These are phyloP conservation scores for Pachypeltis micranthus DNA, from an alignment of 1,140 invertebrate genomes.

Conservation along the genomic window DNA sequence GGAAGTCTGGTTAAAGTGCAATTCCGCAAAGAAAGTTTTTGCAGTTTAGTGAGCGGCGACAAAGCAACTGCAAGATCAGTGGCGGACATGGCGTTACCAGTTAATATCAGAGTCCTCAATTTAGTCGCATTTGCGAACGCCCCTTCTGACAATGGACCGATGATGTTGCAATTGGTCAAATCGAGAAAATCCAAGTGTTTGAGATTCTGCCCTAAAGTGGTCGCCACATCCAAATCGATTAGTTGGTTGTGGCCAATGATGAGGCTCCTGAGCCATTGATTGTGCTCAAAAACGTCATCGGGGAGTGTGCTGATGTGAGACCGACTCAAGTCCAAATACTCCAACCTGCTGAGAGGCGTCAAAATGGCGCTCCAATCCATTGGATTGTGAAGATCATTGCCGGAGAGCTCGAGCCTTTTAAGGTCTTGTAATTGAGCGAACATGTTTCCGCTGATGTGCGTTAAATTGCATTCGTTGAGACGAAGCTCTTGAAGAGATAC, in stretches of 20 bases:
- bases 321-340: slow-evolving; percentile 49
- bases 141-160: slow-evolving; percentile 50
- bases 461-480: slow-evolving; percentile 51
- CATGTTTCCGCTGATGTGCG: slow-evolving; percentile 40
- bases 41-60: slow-evolving; percentile 47
- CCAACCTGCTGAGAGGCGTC: slow-evolving; percentile 43
- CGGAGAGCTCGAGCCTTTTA: slow-evolving; percentile 49
- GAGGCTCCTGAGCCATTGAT: slow-evolving; percentile 49
- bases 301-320: slow-evolving; percentile 48
- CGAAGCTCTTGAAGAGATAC: slow-evolving; percentile 50
- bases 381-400: slow-evolving; percentile 41
- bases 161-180: slow-evolving; percentile 54
- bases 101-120: slow-evolving; percentile 49
- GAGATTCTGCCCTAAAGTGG: slow-evolving; percentile 50
- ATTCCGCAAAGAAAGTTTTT: slow-evolving; percentile 52
- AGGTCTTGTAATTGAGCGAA: slow-evolving; percentile 46
- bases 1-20: slow-evolving; percentile 49
- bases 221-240: slow-evolving; percentile 47
- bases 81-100: slow-evolving; percentile 53
- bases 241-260: slow-evolving; percentile 53
- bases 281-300: slow-evolving; percentile 51
- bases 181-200: slow-evolving; percentile 53
- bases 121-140: slow-evolving; percentile 55
- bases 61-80: slow-evolving; percentile 52
- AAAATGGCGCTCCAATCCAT: slow-evolving; percentile 48